These are phyloP conservation scores for Xylophagus ater DNA, from an alignment of 2,888 invertebrate species.

Conservation along the genomic window DNA sequence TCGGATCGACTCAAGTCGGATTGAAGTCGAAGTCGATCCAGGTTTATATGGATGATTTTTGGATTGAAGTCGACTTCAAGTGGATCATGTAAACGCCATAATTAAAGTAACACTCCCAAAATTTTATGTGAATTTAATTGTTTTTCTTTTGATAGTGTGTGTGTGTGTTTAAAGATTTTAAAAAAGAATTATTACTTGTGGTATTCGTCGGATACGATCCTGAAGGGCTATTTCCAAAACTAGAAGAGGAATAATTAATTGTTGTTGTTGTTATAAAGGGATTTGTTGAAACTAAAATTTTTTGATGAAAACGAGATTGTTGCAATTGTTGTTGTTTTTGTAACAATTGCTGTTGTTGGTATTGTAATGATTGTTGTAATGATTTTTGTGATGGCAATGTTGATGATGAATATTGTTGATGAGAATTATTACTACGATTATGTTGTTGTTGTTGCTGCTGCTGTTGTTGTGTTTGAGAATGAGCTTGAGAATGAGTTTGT, in stretches of 20 bases:
- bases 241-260: slow-evolving; percentile 31
- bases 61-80: too few relatives aligned
- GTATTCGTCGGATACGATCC: slow-evolving; percentile 20
- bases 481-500: background rate
- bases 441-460: slow-evolving; percentile 25
- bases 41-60: too few relatives aligned
- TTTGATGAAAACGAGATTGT: slow-evolving; percentile 31
- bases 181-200: slow-evolving; percentile 22
- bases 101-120: too few relatives aligned
- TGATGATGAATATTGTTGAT: slow-evolving; percentile 10
- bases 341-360: slow-evolving; percentile 13
- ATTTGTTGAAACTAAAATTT: slow-evolving; percentile 39
- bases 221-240: slow-evolving; percentile 20
- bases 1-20: too few relatives aligned
- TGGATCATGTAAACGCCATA: too few relatives aligned
- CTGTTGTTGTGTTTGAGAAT: slow-evolving; percentile 15
- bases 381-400: slow-evolving; percentile 24
- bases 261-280: slow-evolving; percentile 39
- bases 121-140: background rate
- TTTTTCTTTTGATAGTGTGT: background rate
- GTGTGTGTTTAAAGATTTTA: background rate
- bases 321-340: slow-evolving; percentile 16
- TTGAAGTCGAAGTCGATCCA: too few relatives aligned
- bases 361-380: slow-evolving; percentile 22
- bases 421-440: slow-evolving; percentile 3